Evolutionary conservation across 2,888 invertebrate species (phyloP).

Genomic region (Electrophaes corylata): DNA sequence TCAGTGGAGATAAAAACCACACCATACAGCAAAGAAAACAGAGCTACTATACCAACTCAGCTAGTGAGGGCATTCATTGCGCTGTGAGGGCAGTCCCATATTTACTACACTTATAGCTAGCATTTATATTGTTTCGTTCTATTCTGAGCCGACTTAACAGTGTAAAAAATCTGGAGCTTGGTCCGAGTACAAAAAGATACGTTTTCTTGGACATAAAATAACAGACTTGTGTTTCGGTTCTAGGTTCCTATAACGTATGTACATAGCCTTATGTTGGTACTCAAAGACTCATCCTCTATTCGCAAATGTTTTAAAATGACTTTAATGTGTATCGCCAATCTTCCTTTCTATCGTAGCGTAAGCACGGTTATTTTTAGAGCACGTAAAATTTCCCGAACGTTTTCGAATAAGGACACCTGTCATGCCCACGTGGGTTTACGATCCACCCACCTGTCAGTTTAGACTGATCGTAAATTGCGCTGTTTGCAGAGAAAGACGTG

Average conservation of each 20-base stretch:
- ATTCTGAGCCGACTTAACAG: too few species aligned
- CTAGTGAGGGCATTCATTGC: too few species aligned
- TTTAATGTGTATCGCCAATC: too few species aligned
- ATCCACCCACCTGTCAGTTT: conserved; percentile 46
- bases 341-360: background rate
- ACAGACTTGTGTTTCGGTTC: conserved; percentile 22
- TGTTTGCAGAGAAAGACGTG: conserved; percentile 45
- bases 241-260: conserved; percentile 13
- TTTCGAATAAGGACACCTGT: conserved; percentile 39
- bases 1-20: too few species aligned
- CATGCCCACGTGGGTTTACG: conserved; percentile 51
- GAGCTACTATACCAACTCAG: too few species aligned
- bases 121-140: background rate
- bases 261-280: background rate
- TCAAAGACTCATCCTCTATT: conserved; percentile 5
- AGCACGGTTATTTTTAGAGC: too few species aligned
- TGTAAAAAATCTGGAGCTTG: background rate
- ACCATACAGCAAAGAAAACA: too few species aligned
- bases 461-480: conserved; percentile 52
- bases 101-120: too few species aligned
- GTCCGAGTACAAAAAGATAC: conserved; percentile 1
- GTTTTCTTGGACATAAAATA: conserved; percentile 17
- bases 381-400: background rate
- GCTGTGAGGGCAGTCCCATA: too few species aligned
- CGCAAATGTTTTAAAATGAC: background rate